Base-by-base conservation (phyloP, 2,797 vertebrate genomes). In the Esox masquinongy region DNA sequence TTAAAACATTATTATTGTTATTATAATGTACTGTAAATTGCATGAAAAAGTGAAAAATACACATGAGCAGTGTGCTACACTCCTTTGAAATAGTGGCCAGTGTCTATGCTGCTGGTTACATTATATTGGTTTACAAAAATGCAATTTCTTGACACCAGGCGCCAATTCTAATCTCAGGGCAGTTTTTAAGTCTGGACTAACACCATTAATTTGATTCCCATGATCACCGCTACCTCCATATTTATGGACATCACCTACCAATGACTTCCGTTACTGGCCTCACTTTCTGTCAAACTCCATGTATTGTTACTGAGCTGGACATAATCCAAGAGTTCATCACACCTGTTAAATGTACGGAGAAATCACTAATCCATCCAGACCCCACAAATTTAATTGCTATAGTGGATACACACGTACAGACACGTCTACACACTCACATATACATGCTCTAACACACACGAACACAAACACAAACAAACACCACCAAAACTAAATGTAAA, bases 301-400 rank as follows among this genome's bases (percentile, higher is more conserved):
- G 56, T 76, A 1, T 85, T 76, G 84, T 82, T 78, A 77, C 77
- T 74, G 16, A 68, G 67, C 34, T 63, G 77, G 50, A 64, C 34
- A 51, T 47, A 81, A 75, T 49, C 47, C 31, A 71, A 68, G 51
- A 75, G 56, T 78, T 80, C 67, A 82, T 84, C 64, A 78, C 56
- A 79, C 74, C 50, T 82, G 68, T 75, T 70, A 72, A 75, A 43
- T 2, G 39, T 1, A 43, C 5, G 9, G 39, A 43, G 39, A 43
- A 43, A 43, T 43, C 39, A 43, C 39, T 43, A 43, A 43, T 43
- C 5, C 5, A 7, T 43, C 5, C 9, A 43, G 39, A 43, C 2
- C 39, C 39, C 39, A 43, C 5, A 43, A 43, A 43, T 75, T 49
- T 87, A 84, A 87, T 82, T 77, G 74, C 68, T 74, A 78, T 72